Percentiles rank a stretch among this genome's conserved stretches.
Conservation (phyloP, 1,140 invertebrate species). For the Temnothorax longispinosus region DNA sequence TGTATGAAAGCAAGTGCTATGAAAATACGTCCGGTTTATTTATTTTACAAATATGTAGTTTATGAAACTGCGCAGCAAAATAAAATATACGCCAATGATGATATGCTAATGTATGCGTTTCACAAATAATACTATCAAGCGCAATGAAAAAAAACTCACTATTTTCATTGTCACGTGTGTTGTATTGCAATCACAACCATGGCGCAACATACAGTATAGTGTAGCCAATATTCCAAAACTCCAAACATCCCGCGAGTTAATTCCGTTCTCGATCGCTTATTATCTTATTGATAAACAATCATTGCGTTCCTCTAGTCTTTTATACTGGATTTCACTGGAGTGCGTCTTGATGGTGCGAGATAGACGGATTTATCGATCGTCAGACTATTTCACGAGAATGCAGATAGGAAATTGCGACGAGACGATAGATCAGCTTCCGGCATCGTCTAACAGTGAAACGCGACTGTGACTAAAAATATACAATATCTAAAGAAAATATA, state of each 20-base stretch:
- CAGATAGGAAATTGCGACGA: neutral
- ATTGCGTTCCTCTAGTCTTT: neutral
- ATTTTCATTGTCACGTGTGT: neutral
- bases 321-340: neutral
- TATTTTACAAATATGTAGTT: neutral
- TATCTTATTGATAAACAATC: neutral
- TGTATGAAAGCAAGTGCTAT: neutral
- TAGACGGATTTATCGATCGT: constrained; percentile 17
- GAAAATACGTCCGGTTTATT: constrained; percentile 10
- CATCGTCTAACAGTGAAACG: neutral
- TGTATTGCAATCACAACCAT: neutral
- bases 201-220: neutral
- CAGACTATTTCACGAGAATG: constrained; percentile 21
- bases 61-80: neutral
- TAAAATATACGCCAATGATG: neutral
- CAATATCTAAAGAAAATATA: neutral
- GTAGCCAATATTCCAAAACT: neutral
- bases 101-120: neutral
- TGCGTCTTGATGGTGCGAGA: neutral
- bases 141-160: neutral
- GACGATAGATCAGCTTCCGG: neutral
- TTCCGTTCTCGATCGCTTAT: neutral
- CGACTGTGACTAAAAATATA: neutral
- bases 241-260: neutral
- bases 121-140: constrained; percentile 4